phyloP scores from a whole-genome alignment of 2,797 vertebrate species.

The Phrynocephalus forsythii region DNA sequence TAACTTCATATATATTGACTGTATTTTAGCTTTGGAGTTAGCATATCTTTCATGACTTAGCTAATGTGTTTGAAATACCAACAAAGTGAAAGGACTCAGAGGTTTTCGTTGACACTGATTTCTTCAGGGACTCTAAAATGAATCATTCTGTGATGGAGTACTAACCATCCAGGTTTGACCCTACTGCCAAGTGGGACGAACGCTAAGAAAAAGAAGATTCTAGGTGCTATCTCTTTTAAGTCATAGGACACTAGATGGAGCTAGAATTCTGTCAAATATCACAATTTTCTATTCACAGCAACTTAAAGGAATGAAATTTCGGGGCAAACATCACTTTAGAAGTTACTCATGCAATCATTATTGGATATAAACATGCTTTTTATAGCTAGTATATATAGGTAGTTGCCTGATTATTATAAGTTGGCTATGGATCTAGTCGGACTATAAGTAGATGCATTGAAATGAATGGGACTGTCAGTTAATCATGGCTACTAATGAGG shows the following conservation, averaged over 20 bases:
- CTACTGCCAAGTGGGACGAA: too few species aligned
- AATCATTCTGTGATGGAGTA: neutral
- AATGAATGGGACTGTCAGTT: neutral
- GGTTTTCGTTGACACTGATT: neutral
- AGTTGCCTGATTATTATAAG: constrained; percentile 7
- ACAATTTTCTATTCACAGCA: too few species aligned
- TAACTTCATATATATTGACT: constrained; percentile 15
- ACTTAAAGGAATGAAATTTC: neutral
- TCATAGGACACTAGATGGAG: constrained; percentile 71
- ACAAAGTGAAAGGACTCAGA: neutral
- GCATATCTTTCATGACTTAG: constrained; percentile 15
- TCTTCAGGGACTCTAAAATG: neutral
- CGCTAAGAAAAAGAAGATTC: too few species aligned
- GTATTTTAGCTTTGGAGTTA: neutral
- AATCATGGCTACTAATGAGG: neutral
- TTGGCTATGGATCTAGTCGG: constrained; percentile 2
- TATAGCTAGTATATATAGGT: neutral
- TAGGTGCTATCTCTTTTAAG: neutral
- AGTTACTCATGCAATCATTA: neutral
- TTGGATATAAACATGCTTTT: neutral
- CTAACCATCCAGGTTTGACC: too few species aligned
- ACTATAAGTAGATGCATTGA: constrained; percentile 1
- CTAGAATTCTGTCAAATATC: constrained; percentile 63
- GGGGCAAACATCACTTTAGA: neutral
- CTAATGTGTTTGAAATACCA: constrained; percentile 30